Base-by-base conservation (phyloP, 2,113 vertebrate species). In the Nesoenas mayeri region DNA sequence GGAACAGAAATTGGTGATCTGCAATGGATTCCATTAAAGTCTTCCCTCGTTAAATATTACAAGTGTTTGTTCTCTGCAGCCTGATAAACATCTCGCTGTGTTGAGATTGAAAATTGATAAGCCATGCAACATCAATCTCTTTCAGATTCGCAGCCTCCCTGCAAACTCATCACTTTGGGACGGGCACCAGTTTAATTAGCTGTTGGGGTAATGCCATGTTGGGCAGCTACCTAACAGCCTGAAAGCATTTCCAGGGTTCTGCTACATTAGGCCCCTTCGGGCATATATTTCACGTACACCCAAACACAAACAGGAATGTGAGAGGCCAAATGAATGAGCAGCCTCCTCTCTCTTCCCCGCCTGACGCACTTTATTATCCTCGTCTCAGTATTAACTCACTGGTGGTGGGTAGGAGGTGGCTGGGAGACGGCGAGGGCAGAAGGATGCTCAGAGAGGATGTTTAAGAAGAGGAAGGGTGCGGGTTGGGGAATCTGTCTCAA, bases 11-110 rank as follows among this genome's bases (percentile, higher is more conserved):
- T 15, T 72, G 94, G 89, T 86, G 93, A 96, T 95, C 88, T 86
- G 95, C 93, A 89, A 51, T 90, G 82, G 90, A 92, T 94, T 93
- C 91, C 93, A 96, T 96, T 96, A 96, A 90, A 95, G 47, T 31
- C 81, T 85, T 82, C 79, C 77, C 61, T 79, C 50, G 88, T 95
- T 92, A 90, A 93, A 94, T 78, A 91, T 78, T 95, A 73, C 89
- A 87, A 95, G 93, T 92, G 89, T 95, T 91, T 95, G 90, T 94
- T 95, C 93, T 93, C 88, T 29, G 79, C 85, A 91, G 62, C 81
- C 90, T 89, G 70, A 90, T 58, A 93, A 89, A 86, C 64, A 78
- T 70, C 87, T 88, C 48, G 11, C 91, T 87, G 71, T 83, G 93
- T 64, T 72, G 91, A 94, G 93, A 94, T 73, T 71, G 89, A 95